Evolutionary conservation across 2,113 vertebrate species (phyloP), one percentile per base, ranked within the genome.

Genomic region (Ginglymostoma cirratum): DNA sequence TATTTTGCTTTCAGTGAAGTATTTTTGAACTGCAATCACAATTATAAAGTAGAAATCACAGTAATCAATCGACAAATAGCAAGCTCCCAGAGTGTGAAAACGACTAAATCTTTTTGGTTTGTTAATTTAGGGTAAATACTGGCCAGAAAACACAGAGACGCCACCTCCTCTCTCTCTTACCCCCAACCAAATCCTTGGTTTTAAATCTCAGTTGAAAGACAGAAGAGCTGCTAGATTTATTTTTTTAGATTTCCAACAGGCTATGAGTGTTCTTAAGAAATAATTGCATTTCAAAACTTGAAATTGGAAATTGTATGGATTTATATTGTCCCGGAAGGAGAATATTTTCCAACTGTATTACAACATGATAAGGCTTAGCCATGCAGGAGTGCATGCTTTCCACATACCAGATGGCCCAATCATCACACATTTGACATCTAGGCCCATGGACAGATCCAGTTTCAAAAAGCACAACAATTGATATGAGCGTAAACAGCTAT

Each of bases 401-500:
- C 27, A 95, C 42, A 30, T 45, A 30, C 48, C 55, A 61, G 87
- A 90, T 52, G 87, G 87, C 42, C 70, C 27, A 95, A 95, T 72
- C 48, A 72, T 95, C 93, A 95, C 38, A 72, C 93, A 30, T 95
- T 95, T 95, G 69, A 95, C 93, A 70, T 72, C 94, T 5, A 72
- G 45, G 69, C 67, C 69, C 94, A 95, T 93, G 69, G 69, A 48
- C 94, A 72, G 67, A 95, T 95, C 94, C 69, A 95, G 61, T 66
- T 45, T 95, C 45, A 95, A 95, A 95, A 95, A 95, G 61, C 61
- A 95, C 67, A 95, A 95, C 67, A 95, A 76, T 95, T 95, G 94
- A 72, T 48, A 72, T 95, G 94, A 95, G 67, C 94, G 45, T 76
- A 48, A 72, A 95, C 67, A 95, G 69, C 94, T 70, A 95, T 72